Base-by-base conservation (phyloP, 2,113 vertebrate species). In the Oophaga pumilio region DNA sequence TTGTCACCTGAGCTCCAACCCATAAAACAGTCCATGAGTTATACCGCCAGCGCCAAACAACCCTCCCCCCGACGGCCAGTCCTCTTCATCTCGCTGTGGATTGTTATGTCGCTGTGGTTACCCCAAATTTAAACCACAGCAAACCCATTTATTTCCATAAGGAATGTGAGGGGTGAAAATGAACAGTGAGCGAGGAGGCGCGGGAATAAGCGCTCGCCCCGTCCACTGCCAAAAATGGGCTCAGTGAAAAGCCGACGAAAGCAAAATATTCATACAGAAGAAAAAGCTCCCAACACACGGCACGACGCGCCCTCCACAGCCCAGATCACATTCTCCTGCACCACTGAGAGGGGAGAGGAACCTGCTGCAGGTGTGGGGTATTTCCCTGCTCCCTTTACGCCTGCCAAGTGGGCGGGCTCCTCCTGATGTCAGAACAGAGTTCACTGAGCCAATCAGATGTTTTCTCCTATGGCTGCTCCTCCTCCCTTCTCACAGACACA, bases 101-200 rank as follows among this genome's bases (percentile, higher is more conserved):
- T n/a, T 59, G 85, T 76, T 79, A 80, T 33, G 78, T 87, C 57
- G 26, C 86, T 43, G 59, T 76, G 57, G 78, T 74, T 14, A 87
- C 59, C 26, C 33, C 28, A 52, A 60, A 28, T 57, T 66, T 60
- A 81, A 26, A 82, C 18, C 12, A 15, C 66, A 59, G 59, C 64
- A 82, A 12, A n/a, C 24, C 68, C 52, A 62, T 76, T 82, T 26
- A 87, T 81, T 53, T 79, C 24, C 60, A 13, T 52, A 8, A 77
- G 49, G 52, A 76, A 22, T 22, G 22, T 50, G 13, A 22, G 15
- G 60, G 66, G 52, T 82, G 86, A 52, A 90, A n/a, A 43, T 49
- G 4, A 49, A 49, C 28, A 43, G 69, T 43, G 28, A 18, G 14
- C 14, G 9, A 68, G n/a, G 24, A 24, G 24, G 6, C n/a, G 66